A percentile compares a stretch with the other conserved stretches of the same genome.
These are phyloP conservation scores for Cyrtonyx montezumae DNA, from an alignment of 2,113 vertebrate species.

Conservation along the genomic window DNA sequence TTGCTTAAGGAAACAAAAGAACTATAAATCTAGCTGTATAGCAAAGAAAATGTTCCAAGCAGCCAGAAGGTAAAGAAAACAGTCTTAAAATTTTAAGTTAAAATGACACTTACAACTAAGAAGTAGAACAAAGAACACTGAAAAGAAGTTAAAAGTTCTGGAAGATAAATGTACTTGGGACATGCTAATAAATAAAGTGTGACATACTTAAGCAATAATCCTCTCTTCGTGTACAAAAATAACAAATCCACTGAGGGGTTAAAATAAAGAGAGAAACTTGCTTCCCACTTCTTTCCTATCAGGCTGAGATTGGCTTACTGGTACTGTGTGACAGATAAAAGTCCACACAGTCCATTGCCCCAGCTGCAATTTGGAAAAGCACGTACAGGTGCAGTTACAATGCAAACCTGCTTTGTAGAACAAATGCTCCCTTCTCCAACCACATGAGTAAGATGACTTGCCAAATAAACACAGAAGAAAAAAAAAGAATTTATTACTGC, in stretches of 20 bases:
- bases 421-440: background rate
- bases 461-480: background rate
- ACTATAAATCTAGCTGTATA: background rate
- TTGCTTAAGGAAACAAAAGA: background rate
- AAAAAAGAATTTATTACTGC: background rate
- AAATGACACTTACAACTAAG: background rate
- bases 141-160: background rate
- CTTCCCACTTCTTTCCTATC: background rate
- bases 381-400: rapidly evolving
- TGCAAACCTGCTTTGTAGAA: background rate
- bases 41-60: background rate
- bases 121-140: background rate
- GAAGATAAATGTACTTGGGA: background rate
- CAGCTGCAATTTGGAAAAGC: background rate
- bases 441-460: background rate
- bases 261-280: background rate
- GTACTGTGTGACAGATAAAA: background rate
- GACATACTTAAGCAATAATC: background rate
- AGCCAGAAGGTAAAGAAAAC: background rate
- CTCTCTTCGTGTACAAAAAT: background rate
- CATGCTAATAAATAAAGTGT: background rate
- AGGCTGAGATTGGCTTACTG: background rate
- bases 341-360: background rate
- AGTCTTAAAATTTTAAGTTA: background rate
- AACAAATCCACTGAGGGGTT: background rate